phyloP scores from a whole-genome alignment of 2,888 invertebrate species.

The Catocala nupta region DNA sequence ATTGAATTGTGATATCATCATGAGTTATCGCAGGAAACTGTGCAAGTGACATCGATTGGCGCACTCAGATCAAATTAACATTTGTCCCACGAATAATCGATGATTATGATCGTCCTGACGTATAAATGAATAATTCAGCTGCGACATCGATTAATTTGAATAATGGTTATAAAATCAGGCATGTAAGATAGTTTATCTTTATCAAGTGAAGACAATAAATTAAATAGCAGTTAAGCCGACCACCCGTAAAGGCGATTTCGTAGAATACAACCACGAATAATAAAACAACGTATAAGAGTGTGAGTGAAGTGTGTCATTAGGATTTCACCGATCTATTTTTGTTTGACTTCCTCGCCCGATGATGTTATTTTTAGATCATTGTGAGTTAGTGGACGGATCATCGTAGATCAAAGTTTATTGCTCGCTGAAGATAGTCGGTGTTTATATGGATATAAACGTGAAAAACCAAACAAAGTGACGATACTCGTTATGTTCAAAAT shows the following conservation, averaged over 20 bases:
- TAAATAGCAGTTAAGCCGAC: slow-evolving; percentile 64
- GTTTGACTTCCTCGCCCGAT: slow-evolving; percentile 56
- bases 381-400: slow-evolving; percentile 67
- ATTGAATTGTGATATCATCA: slow-evolving; percentile 61
- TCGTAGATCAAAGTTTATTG: slow-evolving; percentile 73
- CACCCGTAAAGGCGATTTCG: slow-evolving; percentile 72
- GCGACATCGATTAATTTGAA: slow-evolving; percentile 47
- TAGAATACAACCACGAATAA: slow-evolving; percentile 61
- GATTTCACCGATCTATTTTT: slow-evolving; percentile 75
- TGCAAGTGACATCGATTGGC: slow-evolving; percentile 42
- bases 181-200: slow-evolving; percentile 38
- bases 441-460: slow-evolving; percentile 45
- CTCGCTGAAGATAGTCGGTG: slow-evolving; percentile 56
- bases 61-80: slow-evolving; percentile 25
- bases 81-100: slow-evolving; percentile 42
- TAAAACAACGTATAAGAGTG: slow-evolving; percentile 60
- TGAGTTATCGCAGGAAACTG: slow-evolving; percentile 47
- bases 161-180: slow-evolving; percentile 36
- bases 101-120: slow-evolving; percentile 46
- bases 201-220: slow-evolving; percentile 54
- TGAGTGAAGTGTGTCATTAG: slow-evolving; percentile 80
- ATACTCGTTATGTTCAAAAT: slow-evolving; percentile 43
- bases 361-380: slow-evolving; percentile 64
- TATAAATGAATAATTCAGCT: slow-evolving; percentile 54
- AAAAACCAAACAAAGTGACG: slow-evolving; percentile 41